Evolutionary conservation across 2,113 vertebrate species (phyloP).

Genomic region (Globicephala melas): DNA sequence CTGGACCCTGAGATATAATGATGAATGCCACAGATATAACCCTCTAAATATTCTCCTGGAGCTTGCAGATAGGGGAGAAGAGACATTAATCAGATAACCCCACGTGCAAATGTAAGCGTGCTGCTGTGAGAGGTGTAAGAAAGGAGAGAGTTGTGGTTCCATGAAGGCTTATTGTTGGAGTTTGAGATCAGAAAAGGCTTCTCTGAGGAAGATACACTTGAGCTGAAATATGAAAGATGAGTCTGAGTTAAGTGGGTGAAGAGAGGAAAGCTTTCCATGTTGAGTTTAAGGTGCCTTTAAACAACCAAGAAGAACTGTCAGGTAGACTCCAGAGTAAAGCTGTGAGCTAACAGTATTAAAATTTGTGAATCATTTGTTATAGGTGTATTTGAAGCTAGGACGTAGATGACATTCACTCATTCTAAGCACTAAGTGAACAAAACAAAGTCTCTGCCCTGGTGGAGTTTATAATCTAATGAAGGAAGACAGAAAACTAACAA

Average conservation of each 20-base stretch:
- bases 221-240: background rate
- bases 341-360: background rate
- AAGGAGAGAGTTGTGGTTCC: background rate
- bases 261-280: background rate
- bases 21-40: too few relatives aligned
- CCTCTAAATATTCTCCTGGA: background rate
- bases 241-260: background rate
- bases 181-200: background rate
- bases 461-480: background rate
- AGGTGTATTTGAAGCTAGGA: background rate
- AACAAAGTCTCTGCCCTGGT: background rate
- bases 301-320: background rate
- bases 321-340: background rate
- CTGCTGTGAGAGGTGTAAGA: background rate
- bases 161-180: background rate
- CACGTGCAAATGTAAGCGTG: too few relatives aligned
- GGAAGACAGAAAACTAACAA: background rate
- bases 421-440: background rate
- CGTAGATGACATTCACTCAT: background rate
- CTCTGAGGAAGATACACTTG: background rate
- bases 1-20: background rate
- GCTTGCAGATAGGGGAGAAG: background rate
- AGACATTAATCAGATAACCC: background rate
- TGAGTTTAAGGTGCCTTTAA: too few relatives aligned
- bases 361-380: background rate